Conservation (phyloP, 2,888 invertebrate genomes). For the Abrostola triplasia region DNA sequence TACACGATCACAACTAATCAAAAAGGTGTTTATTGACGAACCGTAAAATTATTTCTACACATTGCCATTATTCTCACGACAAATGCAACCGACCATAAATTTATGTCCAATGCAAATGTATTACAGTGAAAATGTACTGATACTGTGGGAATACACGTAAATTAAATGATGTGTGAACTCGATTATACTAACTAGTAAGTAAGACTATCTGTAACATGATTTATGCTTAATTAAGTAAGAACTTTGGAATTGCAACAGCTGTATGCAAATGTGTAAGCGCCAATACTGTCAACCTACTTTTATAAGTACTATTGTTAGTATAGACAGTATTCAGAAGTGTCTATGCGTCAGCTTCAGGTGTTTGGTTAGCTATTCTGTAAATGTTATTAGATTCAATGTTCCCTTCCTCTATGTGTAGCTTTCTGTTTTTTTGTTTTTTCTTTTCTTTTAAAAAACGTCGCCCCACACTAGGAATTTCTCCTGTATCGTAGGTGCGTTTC, state of each 20-base stretch:
- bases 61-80: slow-evolving; percentile 31
- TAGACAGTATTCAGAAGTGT: too few species aligned
- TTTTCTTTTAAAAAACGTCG: too few species aligned
- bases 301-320: too few species aligned
- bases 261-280: background rate
- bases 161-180: slow-evolving; percentile 47
- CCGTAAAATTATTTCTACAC: slow-evolving; percentile 31
- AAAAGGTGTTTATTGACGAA: slow-evolving; percentile 9
- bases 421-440: too few species aligned
- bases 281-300: too few species aligned
- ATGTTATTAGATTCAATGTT: too few species aligned
- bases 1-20: slow-evolving; percentile 1
- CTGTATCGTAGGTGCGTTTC: too few species aligned
- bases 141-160: slow-evolving; percentile 46
- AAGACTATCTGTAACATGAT: slow-evolving; percentile 8
- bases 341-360: too few species aligned
- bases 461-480: too few species aligned
- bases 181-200: slow-evolving; percentile 17
- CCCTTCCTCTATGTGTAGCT: too few species aligned
- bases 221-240: background rate
- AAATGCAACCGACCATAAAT: slow-evolving; percentile 35
- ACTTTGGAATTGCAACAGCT: background rate
- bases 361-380: too few species aligned
- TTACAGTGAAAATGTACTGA: slow-evolving; percentile 44
- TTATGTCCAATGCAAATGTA: slow-evolving; percentile 46